Evolutionary conservation across 2,113 vertebrate species (phyloP), one percentile per base, ranked within the genome.

Genomic region (Ochotona princeps): DNA sequence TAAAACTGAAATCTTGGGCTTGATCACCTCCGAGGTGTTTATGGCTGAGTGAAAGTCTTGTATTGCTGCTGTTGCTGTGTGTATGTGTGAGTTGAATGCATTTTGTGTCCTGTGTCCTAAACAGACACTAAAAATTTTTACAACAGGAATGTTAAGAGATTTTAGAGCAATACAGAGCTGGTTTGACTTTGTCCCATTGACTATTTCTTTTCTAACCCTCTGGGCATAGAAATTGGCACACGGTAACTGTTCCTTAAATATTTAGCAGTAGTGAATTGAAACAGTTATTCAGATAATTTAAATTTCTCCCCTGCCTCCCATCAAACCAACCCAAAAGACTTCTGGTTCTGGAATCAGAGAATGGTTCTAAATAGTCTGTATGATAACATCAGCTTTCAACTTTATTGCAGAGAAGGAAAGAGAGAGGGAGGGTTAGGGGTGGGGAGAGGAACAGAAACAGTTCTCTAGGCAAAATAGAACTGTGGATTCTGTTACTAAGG

Each of bases 181-280:
- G 89, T 70, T 89, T 74, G 60, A 25, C 30, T 87, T 92, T 65
- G 44, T 75, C 66, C 51, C 13, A 28, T 88, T 47, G 81, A 60
- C 11, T 84, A 69, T 95, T 87, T 84, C 25, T 75, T 87, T 84
- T 15, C 32, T 79, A 28, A 70, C 17, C 60, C 65, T 88, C 65
- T 70, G 38, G 89, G 61, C 47, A 67, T 74, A 93, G 82, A 95
- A 93, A 94, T 82, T 81, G 73, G 26, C 78, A 93, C 54, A 84
- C 47, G 76, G 83, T 81, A 93, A 93, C 73, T 96, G 54, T 35
- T 93, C 94, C 67, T 73, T 94, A 90, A 90, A 88, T 90, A 95
- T 85, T 91, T 95, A 93, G 81, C 87, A 73, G 63, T 87, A 18
- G n/a, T 91, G 72, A 89, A 89, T 74, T 93, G 80, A 85, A 93